Evolutionary conservation across 2,113 vertebrate species (phyloP).

Genomic region (Heterotis niloticus): DNA sequence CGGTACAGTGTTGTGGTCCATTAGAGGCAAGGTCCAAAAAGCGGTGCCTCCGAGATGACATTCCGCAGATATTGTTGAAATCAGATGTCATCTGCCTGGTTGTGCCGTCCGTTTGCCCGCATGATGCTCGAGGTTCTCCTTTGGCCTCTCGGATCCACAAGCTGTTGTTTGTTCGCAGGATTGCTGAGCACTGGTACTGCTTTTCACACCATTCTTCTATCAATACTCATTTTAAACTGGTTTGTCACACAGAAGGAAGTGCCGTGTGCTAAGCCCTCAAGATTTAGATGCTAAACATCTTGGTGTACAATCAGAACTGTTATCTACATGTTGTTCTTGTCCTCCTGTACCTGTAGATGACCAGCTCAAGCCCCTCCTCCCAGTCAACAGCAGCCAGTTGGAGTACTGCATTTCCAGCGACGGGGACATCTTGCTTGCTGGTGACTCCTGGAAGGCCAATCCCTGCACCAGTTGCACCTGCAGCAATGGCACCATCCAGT

Average conservation of each 20-base stretch:
- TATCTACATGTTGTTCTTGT: neutral
- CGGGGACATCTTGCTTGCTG: conserved; percentile 65
- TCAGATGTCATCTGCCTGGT: too few species aligned
- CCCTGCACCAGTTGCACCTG: conserved; percentile 75
- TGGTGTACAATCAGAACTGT: too few species aligned
- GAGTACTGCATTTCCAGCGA: conserved; percentile 70
- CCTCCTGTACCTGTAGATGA: conserved; percentile 52
- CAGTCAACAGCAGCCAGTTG: conserved; percentile 60
- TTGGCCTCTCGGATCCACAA: too few species aligned
- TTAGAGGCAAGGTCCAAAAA: too few species aligned
- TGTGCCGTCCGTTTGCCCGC: too few species aligned
- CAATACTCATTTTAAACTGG: neutral
- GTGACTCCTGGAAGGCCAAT: conserved; percentile 71
- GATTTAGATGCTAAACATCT: neutral
- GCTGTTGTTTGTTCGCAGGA: too few species aligned
- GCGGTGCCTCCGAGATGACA: too few species aligned
- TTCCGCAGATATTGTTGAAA: too few species aligned
- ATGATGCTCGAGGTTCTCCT: too few species aligned
- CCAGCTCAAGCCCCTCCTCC: conserved; percentile 51
- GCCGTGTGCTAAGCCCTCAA: neutral
- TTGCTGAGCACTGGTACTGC: too few species aligned
- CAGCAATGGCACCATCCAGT: conserved; percentile 68
- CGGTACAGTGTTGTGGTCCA: too few species aligned
- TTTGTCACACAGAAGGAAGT: neutral
- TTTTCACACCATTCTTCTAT: neutral